phyloP scores from a whole-genome alignment of 1,140 invertebrate species.

The Acromyrmex charruanus region DNA sequence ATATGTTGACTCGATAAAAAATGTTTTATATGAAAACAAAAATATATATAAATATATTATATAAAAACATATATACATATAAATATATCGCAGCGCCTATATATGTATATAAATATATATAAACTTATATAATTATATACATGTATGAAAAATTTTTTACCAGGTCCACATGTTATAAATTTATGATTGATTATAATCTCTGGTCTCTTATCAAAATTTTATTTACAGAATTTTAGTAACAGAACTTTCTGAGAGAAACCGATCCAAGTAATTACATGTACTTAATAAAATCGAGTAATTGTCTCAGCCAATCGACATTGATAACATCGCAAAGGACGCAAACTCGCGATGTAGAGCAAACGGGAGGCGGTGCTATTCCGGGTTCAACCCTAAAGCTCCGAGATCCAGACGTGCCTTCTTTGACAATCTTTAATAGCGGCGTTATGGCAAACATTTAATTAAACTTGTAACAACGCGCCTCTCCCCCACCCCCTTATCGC shows the following conservation, averaged over 20 bases:
- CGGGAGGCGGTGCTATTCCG: conserved; percentile 36
- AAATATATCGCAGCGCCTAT: too few species aligned
- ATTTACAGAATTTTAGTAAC: not conserved
- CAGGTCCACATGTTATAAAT: not conserved
- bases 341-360: not conserved
- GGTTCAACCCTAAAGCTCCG: conserved; percentile 53
- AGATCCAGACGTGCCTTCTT: conserved; percentile 66
- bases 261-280: not conserved
- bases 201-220: not conserved
- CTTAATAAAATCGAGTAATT: not conserved
- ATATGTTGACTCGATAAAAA: too few species aligned
- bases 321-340: not conserved
- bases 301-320: not conserved
- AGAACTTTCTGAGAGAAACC: not conserved
- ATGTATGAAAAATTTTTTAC: too few species aligned
- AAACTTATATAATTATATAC: too few species aligned
- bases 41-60: too few species aligned
- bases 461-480: conserved; percentile 77
- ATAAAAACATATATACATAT: too few species aligned
- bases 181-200: not conserved
- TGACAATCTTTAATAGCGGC: conserved; percentile 49
- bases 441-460: conserved; percentile 83
- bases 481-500: too few species aligned
- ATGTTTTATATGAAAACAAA: too few species aligned
- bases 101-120: too few species aligned